Percentiles rank a stretch among this genome's conserved stretches.
Evolutionary conservation across 2,888 invertebrate genomes (phyloP).

Genomic region (Axea sp.): DNA sequence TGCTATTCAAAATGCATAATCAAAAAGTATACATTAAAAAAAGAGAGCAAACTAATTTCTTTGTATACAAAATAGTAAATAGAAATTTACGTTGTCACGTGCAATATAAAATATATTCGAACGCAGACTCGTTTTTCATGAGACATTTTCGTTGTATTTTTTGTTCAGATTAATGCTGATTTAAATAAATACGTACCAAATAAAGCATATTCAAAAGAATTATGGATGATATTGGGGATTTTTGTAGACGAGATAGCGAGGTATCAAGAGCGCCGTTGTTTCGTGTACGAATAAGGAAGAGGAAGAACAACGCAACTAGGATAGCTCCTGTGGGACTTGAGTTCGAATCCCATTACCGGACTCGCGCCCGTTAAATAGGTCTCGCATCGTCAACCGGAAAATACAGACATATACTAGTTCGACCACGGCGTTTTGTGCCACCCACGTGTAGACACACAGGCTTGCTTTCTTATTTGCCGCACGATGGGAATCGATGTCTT

Average conservation of each 20-base stretch:
- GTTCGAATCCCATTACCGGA: constrained; percentile 80
- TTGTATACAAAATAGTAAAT: too few relatives aligned
- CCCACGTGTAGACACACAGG: constrained; percentile 65
- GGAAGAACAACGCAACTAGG: constrained; percentile 71
- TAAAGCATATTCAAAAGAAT: constrained; percentile 24
- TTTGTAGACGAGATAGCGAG: constrained; percentile 27
- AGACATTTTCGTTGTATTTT: neutral
- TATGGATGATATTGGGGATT: constrained; percentile 46
- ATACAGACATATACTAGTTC: constrained; percentile 73
- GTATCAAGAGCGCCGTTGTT: constrained; percentile 54
- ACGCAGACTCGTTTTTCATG: too few relatives aligned
- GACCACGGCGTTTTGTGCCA: constrained; percentile 61
- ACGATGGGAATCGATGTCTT: constrained; percentile 76
- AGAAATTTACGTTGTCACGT: too few relatives aligned
- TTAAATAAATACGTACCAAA: constrained; percentile 31
- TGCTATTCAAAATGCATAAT: too few relatives aligned
- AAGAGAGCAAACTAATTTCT: too few relatives aligned
- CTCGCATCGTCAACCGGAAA: constrained; percentile 80
- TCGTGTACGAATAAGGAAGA: constrained; percentile 67
- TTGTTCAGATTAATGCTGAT: constrained; percentile 25
- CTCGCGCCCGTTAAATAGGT: constrained; percentile 80
- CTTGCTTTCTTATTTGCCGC: constrained; percentile 70
- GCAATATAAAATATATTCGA: too few relatives aligned
- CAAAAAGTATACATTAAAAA: too few relatives aligned
- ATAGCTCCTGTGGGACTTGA: constrained; percentile 77